Evolutionary conservation across 2,797 vertebrate genomes (phyloP).

Genomic region (Anolis apletophallus): DNA sequence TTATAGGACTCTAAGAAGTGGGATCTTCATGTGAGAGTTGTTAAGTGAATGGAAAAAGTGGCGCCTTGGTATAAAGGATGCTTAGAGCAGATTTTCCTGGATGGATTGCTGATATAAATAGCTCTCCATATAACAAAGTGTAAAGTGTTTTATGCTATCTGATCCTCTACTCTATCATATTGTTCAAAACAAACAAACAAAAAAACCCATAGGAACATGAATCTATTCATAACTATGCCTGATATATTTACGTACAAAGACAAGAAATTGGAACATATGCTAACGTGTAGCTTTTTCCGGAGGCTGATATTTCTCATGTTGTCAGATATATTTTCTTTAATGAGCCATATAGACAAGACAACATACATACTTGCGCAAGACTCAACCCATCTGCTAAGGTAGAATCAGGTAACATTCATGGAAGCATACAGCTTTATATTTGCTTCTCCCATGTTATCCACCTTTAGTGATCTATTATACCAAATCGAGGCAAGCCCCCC

Average conservation of each 20-base stretch:
- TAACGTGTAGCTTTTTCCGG: background rate
- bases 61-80: background rate
- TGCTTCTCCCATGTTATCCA: slow-evolving; percentile 22
- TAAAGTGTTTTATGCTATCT: slow-evolving; percentile 6
- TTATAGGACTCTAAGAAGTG: background rate
- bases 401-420: too few relatives aligned
- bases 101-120: background rate
- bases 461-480: background rate
- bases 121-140: background rate
- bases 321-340: background rate
- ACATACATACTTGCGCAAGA: background rate
- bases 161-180: background rate
- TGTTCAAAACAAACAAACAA: background rate
- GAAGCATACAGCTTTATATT: too few relatives aligned
- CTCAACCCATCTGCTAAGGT: too few relatives aligned
- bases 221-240: background rate
- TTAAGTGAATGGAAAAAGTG: background rate
- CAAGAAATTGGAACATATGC: background rate
- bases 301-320: background rate
- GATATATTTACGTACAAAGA: background rate
- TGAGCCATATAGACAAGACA: background rate
- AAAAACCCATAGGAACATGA: background rate
- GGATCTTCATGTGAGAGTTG: background rate
- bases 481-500: slow-evolving; percentile 30
- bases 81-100: background rate